These are phyloP conservation scores for Terrapene triunguis DNA, from an alignment of 2,113 vertebrate species.

Conservation along the genomic window DNA sequence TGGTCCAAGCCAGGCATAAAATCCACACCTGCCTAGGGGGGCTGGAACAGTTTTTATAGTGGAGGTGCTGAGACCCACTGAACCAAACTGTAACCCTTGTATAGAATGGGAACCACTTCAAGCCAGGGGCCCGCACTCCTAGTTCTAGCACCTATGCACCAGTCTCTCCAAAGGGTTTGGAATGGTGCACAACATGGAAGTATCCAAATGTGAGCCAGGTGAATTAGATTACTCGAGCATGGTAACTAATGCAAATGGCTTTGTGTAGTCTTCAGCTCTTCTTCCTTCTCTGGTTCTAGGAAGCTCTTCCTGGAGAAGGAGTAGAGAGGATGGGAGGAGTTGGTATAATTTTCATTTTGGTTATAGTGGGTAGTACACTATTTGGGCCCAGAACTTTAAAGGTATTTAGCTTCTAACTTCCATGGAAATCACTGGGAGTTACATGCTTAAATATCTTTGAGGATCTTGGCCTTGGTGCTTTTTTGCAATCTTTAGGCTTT, in stretches of 20 bases:
- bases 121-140: no score
- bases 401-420: background rate
- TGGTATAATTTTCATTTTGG: background rate
- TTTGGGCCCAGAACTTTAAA: background rate
- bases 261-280: background rate
- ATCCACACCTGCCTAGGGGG: background rate
- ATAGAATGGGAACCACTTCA: no score
- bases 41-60: no score
- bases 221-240: background rate
- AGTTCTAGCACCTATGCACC: no score
- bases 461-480: background rate
- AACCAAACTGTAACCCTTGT: no score
- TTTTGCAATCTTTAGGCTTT: background rate
- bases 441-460: background rate
- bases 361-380: background rate
- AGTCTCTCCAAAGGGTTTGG: background rate
- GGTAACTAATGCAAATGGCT: background rate
- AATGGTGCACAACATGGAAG: background rate
- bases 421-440: background rate
- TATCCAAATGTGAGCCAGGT: background rate
- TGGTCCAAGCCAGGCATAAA: background rate
- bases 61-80: no score
- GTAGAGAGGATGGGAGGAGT: background rate
- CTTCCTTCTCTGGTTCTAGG: background rate
- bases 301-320: background rate